Evolutionary conservation across 2,797 vertebrate species (phyloP).

Genomic region (Avahi laniger): DNA sequence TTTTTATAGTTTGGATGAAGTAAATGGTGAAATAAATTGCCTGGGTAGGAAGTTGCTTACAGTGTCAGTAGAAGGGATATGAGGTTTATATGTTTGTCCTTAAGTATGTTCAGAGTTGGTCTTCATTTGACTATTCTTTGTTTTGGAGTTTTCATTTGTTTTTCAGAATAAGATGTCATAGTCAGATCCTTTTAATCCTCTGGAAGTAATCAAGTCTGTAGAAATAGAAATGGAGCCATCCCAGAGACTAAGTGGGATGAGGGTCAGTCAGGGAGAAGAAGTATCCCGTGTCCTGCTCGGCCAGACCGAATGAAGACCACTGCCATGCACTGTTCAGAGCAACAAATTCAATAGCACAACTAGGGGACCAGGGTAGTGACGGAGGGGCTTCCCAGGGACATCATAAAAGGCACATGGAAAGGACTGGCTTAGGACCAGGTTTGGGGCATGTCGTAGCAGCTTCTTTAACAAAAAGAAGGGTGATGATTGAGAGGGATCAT

Average conservation of each 20-base stretch:
- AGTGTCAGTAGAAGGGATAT: background rate
- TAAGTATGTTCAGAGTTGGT: background rate
- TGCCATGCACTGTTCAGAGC: rapidly evolving
- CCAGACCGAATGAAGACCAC: rapidly evolving
- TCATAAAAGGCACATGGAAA: background rate
- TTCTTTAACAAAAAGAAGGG: background rate
- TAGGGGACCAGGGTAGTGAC: rapidly evolving
- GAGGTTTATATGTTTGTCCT: background rate
- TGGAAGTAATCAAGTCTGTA: background rate
- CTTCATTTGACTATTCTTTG: background rate
- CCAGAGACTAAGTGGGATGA: background rate
- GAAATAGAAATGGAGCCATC: background rate
- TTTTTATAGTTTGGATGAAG: background rate
- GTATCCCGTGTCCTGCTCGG: rapidly evolving
- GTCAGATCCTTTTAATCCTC: background rate
- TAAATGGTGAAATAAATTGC: background rate
- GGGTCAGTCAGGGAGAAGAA: background rate
- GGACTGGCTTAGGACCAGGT: background rate
- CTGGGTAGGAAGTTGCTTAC: background rate
- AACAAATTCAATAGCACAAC: rapidly evolving
- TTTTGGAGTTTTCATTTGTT: background rate
- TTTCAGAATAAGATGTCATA: background rate
- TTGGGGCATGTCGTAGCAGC: background rate
- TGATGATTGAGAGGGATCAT: background rate
- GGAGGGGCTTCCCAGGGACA: background rate